These are phyloP conservation scores for Myotis yumanensis DNA, from an alignment of 2,113 vertebrate species.

Conservation along the genomic window DNA sequence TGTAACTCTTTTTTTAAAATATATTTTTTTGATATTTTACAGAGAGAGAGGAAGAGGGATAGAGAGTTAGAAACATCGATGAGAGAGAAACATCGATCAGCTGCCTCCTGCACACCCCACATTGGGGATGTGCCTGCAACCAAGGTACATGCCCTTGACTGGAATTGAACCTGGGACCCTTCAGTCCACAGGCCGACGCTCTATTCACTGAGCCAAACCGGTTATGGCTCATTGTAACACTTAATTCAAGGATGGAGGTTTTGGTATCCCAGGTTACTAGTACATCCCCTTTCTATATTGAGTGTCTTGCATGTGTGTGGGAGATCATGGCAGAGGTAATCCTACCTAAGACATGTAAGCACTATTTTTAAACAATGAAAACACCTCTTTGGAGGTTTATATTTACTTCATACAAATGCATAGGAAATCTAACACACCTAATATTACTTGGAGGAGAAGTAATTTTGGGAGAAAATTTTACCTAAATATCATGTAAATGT, in stretches of 20 bases:
- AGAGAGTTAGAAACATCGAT: too few species aligned
- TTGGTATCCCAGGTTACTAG: background rate
- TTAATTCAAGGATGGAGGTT: background rate
- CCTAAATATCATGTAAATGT: background rate
- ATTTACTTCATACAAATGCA: background rate
- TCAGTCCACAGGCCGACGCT: too few species aligned
- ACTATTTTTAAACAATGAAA: background rate
- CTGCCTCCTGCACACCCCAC: too few species aligned
- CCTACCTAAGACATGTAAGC: background rate
- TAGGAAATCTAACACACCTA: background rate
- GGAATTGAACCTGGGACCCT: too few species aligned
- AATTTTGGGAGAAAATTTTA: background rate
- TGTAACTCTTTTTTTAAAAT: background rate
- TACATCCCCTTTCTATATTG: background rate
- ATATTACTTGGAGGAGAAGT: background rate
- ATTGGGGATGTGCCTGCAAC: too few species aligned
- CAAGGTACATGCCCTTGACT: too few species aligned
- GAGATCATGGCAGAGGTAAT: background rate
- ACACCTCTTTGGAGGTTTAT: background rate
- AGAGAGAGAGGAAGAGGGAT: too few species aligned
- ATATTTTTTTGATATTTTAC: too few species aligned
- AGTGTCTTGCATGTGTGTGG: background rate
- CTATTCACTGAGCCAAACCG: too few species aligned
- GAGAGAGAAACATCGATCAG: too few species aligned
- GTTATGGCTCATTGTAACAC: background rate